Evolutionary conservation across 2,888 invertebrate species (phyloP).

Genomic region (Archips crataeganus): DNA sequence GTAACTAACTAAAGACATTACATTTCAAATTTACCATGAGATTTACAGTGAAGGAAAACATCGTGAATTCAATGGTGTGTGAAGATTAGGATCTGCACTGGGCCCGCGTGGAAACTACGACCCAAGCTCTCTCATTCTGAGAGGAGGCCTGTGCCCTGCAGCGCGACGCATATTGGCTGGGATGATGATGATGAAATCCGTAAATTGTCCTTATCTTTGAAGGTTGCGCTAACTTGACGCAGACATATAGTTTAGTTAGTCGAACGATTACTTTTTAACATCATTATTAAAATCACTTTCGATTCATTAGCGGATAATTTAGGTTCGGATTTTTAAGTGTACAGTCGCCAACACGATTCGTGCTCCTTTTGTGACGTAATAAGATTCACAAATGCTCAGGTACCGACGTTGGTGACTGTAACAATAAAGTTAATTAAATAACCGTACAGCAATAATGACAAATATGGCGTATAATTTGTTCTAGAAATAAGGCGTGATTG

Average conservation of each 20-base stretch:
- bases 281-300: not conserved
- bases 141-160: no score
- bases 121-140: no score
- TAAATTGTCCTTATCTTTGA: not conserved
- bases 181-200: no score
- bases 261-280: not conserved
- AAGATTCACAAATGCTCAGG: no score
- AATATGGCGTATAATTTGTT: constrained; percentile 13
- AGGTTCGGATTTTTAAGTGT: not conserved
- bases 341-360: not conserved
- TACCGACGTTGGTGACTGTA: not conserved
- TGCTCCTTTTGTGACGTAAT: no score
- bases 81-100: no score
- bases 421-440: constrained; percentile 7
- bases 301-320: not conserved
- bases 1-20: no score
- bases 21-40: no score
- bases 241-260: not conserved
- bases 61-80: no score
- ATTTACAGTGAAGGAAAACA: no score
- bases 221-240: not conserved
- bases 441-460: constrained; percentile 10
- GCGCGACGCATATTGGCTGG: no score
- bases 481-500: constrained; percentile 5
- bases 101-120: no score